Base-by-base conservation (phyloP, 2,888 invertebrate species). In the Chironomus tentans region DNA sequence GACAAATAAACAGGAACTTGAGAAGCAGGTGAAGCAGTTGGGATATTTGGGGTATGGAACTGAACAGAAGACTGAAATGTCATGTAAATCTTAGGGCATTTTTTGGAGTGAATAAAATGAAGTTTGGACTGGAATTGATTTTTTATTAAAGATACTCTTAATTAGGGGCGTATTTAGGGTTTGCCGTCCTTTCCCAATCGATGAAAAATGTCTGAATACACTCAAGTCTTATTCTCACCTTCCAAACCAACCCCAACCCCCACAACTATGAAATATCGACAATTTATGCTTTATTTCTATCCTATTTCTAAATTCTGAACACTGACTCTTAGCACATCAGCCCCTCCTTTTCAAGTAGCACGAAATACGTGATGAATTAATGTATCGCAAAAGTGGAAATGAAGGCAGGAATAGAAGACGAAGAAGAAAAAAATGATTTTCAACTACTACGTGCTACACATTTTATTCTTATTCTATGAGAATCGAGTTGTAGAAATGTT, bases 1-100 rank as follows among this genome's bases (percentile, higher is more conserved):
- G 38, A 85, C 88, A 46, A 89, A 90, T 2, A 87, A 89, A 77
- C 90, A 89, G 0, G 85, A 87, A 6, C 79, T 92, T 65, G 80
- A 89, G 15, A 85, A 86, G 74, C 87, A 89, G 79, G 82, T 92
- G 1, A 87, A 87, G 76, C 90, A 89, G 79, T 79, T 90, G 12
- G 87, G 84, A 2, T 79, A 79, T 78, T 46, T 78, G 13, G 77
- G 77, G 7, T 77, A 77, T 77, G 18, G n/a, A 7, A n/a, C 7
- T 10, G 65, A 65, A 10, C 65, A 65, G 13, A 65, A 24, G 6
- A 1, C 2, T 38, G 38, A 38, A 2, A 2, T 38, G 38, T 38
- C 38, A 38, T 38, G 38, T 38, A 38, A 38, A 38, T 38, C 10
- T 7, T 38, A 38, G 10, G 38, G 28, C 7, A 0, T 38, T 38